phyloP scores from a whole-genome alignment of 2,113 vertebrate genomes.

The Solea solea region DNA sequence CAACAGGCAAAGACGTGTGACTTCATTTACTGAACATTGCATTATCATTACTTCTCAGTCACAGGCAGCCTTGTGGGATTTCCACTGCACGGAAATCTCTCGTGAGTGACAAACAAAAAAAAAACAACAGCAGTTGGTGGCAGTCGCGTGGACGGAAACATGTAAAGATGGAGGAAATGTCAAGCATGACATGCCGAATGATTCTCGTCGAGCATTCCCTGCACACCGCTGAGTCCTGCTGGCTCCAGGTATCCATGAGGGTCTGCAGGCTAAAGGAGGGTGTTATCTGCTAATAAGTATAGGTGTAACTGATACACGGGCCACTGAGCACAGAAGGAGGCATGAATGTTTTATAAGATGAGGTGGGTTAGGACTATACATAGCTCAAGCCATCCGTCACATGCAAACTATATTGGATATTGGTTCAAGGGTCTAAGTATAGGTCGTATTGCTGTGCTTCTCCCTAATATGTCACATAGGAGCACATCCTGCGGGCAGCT shows the following conservation, averaged over 20 bases:
- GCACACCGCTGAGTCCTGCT: not conserved
- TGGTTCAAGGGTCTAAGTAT: not conserved
- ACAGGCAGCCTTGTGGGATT: slow-evolving; percentile 10
- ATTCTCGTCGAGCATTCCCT: not conserved
- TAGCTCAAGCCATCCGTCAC: slow-evolving; percentile 10
- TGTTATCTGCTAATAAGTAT: slow-evolving; percentile 4
- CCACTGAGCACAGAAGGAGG: slow-evolving; percentile 10
- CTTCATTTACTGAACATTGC: slow-evolving; percentile 45
- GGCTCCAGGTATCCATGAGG: not conserved
- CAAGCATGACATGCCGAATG: not conserved
- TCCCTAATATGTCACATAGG: not conserved
- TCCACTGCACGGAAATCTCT: not conserved
- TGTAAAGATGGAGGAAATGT: not conserved
- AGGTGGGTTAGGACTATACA: not conserved
- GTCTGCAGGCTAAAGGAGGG: slow-evolving; percentile 4
- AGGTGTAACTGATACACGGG: slow-evolving; percentile 21
- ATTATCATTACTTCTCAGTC: slow-evolving; percentile 17
- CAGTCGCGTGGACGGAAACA: slow-evolving; percentile 6
- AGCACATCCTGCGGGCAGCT: no score
- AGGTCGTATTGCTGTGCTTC: not conserved
- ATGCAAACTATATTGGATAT: not conserved
- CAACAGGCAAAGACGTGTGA: slow-evolving; percentile 9
- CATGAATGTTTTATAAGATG: slow-evolving; percentile 40
- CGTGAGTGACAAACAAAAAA: slow-evolving; percentile 20
- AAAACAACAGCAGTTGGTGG: slow-evolving; percentile 27